These are phyloP conservation scores for Diphyllodes magnificus DNA, from an alignment of 2,113 vertebrate species.

Conservation along the genomic window DNA sequence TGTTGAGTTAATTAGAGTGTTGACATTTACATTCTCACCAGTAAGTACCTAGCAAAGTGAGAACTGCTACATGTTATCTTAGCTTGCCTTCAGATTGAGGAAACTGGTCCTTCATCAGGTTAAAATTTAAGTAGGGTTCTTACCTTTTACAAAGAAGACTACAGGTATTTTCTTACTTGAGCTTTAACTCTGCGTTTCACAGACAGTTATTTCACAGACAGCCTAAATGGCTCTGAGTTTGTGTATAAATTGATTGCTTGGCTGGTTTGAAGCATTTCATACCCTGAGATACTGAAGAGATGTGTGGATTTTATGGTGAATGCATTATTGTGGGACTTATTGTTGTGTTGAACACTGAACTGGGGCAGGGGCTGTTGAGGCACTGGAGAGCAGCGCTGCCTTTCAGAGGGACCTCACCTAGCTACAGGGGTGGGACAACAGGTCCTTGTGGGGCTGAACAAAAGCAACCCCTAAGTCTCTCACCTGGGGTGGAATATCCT, in stretches of 20 bases:
- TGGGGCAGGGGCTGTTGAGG: accelerated
- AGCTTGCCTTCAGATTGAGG: not conserved
- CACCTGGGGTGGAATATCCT: not conserved
- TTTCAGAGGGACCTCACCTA: not conserved
- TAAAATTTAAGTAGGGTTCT: not conserved
- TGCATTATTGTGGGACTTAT: not conserved
- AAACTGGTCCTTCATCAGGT: not conserved
- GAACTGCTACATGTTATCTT: not conserved
- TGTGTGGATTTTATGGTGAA: not conserved
- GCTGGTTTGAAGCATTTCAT: not conserved
- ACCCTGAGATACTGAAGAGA: not conserved
- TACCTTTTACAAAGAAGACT: not conserved
- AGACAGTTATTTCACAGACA: not conserved
- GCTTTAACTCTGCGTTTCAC: not conserved
- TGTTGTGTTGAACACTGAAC: not conserved
- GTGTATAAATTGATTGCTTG: not conserved
- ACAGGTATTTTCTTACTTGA: not conserved
- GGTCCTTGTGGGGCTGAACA: not conserved
- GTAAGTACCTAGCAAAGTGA: not conserved
- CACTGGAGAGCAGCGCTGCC: not conserved
- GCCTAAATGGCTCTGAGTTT: not conserved
- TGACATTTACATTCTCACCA: not conserved
- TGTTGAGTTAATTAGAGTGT: not conserved
- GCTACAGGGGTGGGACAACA: too few relatives aligned
- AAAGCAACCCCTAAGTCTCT: not conserved